Conservation (phyloP, 1,140 invertebrate genomes). For the Drosophila micromelanica region DNA sequence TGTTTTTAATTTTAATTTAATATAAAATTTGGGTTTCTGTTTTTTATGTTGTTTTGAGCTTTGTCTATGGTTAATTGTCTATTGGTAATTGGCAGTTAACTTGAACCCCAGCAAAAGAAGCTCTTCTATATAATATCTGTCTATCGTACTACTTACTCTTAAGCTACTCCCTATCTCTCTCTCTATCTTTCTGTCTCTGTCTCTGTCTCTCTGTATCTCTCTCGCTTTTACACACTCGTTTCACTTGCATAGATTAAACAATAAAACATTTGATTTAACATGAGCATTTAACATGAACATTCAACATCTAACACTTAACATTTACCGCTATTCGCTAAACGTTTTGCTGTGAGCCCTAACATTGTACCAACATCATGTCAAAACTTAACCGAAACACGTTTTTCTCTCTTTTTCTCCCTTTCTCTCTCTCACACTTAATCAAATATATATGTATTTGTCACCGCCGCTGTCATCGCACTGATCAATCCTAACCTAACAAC, state of each 20-base stretch:
- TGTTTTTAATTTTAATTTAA: constrained; percentile 2
- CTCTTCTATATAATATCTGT: not conserved
- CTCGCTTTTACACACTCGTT: not conserved
- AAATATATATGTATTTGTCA: constrained; percentile 34
- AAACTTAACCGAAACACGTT: constrained; percentile 13
- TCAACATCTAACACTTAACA: not conserved
- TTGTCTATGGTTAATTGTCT: not conserved
- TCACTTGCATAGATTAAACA: constrained; percentile 2
- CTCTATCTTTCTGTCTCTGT: constrained; percentile 19
- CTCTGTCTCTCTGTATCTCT: constrained; percentile 13
- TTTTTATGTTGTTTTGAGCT: not conserved
- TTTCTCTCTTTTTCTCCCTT: constrained; percentile 17
- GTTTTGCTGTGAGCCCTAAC: constrained; percentile 31
- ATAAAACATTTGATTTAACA: not conserved
- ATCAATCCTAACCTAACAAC: constrained; percentile 31
- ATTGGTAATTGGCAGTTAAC: constrained; percentile 9
- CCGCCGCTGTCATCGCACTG: constrained; percentile 39
- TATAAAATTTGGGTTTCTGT: not conserved
- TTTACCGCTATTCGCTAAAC: constrained; percentile 34
- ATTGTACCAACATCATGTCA: constrained; percentile 7
- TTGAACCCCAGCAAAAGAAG: not conserved
- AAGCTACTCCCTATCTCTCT: constrained; percentile 12
- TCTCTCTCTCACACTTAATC: constrained; percentile 30
- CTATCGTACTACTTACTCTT: constrained; percentile 2
- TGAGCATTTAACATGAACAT: constrained; percentile 20